Evolutionary conservation across 92 coral and sea anemone genomes (phyloP).

Genomic region (Desmophyllum pertusum): DNA sequence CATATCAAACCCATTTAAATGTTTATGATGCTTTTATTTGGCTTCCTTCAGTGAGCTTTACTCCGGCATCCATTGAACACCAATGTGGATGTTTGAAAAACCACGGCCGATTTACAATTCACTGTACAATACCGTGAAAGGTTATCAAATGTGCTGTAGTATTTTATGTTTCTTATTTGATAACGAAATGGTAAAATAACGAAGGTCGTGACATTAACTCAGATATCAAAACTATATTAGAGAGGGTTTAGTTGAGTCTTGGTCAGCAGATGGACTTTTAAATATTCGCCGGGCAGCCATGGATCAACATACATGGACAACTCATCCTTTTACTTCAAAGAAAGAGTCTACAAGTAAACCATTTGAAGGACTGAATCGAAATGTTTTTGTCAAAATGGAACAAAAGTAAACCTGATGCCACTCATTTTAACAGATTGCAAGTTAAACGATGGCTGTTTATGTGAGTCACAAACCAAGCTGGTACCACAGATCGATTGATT

Average conservation of each 20-base stretch:
- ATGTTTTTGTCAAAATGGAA: conserved; percentile 9
- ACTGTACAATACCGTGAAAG: not conserved
- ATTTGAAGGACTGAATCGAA: not conserved
- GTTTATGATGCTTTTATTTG: conserved; percentile 2
- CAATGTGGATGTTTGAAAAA: no score
- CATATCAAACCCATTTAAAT: conserved; percentile 14
- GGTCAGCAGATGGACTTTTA: conserved; percentile 1
- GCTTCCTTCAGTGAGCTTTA: not conserved
- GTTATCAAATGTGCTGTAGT: not conserved
- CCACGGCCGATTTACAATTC: not conserved
- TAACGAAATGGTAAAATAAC: not conserved
- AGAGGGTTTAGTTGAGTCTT: not conserved
- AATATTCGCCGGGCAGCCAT: not conserved
- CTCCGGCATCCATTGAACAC: not conserved
- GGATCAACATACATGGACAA: not conserved
- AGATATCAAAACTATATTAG: not conserved
- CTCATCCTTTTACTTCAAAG: not conserved
- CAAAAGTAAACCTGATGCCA: not conserved
- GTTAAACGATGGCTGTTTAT: not conserved
- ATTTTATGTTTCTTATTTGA: not conserved
- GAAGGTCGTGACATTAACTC: not conserved
- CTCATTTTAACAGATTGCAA: not conserved
- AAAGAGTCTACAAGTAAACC: not conserved
- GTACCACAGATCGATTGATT: not conserved
- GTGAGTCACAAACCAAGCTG: no score